These are phyloP conservation scores for Cheilosia vernalis DNA, from an alignment of 2,888 invertebrate species.

Conservation along the genomic window DNA sequence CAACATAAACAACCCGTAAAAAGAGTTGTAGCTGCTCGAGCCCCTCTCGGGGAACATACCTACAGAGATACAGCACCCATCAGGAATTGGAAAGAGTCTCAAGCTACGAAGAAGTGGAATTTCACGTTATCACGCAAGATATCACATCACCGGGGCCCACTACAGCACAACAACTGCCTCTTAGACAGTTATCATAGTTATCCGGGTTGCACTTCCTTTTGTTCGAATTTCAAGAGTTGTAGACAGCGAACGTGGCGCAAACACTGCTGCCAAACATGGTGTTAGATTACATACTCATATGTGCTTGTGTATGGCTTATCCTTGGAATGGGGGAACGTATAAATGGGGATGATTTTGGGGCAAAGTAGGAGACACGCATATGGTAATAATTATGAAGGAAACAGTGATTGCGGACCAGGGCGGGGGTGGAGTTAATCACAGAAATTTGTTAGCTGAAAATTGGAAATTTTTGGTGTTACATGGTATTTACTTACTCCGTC, in stretches of 20 bases:
- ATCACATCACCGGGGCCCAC: constrained; percentile 40
- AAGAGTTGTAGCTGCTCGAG: constrained; percentile 38
- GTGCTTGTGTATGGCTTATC: constrained; percentile 2
- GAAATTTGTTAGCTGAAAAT: constrained; percentile 32
- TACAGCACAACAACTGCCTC: constrained; percentile 36
- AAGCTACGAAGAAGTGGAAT: constrained; percentile 23
- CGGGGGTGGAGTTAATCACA: constrained; percentile 56
- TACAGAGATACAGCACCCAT: background rate
- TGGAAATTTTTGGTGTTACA: constrained; percentile 21
- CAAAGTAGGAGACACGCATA: constrained; percentile 35
- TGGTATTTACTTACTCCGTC: constrained; percentile 90
- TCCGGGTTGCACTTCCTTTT: constrained; percentile 69
- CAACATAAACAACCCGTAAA: constrained; percentile 69
- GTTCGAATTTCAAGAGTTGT: constrained; percentile 50
- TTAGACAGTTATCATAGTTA: constrained; percentile 62
- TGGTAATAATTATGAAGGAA: background rate
- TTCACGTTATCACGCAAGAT: constrained; percentile 66
- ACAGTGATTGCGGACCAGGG: background rate
- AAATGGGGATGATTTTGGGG: background rate
- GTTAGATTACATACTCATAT: constrained; percentile 36
- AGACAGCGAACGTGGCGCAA: constrained; percentile 71
- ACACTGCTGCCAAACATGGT: constrained; percentile 62
- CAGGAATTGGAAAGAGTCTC: constrained; percentile 1
- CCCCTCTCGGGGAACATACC: constrained; percentile 19
- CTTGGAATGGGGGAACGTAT: constrained; percentile 13